phyloP scores from a whole-genome alignment of 1,140 invertebrate species.

The Eriosoma lanigerum region DNA sequence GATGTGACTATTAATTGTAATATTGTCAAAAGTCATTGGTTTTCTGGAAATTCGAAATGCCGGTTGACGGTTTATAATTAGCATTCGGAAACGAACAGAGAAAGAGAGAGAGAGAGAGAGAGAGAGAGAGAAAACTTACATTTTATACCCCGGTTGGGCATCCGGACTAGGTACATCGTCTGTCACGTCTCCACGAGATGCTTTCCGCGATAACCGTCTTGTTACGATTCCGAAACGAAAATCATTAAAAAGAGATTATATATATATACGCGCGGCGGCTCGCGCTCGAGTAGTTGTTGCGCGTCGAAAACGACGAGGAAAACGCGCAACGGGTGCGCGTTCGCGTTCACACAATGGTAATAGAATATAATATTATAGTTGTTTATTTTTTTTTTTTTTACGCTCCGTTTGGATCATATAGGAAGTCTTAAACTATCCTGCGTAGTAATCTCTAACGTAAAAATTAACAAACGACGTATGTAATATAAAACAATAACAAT shows the following conservation, averaged over 20 bases:
- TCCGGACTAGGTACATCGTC: too few relatives aligned
- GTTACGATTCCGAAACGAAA: neutral
- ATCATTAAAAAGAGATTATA: constrained; percentile 38
- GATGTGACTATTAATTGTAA: too few relatives aligned
- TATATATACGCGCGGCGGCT: neutral
- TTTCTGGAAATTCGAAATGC: too few relatives aligned
- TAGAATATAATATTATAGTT: constrained; percentile 20
- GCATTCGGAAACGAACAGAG: too few relatives aligned
- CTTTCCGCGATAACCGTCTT: constrained; percentile 1
- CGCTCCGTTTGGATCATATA: constrained; percentile 8
- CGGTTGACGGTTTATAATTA: too few relatives aligned
- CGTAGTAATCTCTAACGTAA: too few relatives aligned
- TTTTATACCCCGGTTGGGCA: too few relatives aligned
- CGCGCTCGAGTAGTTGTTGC: neutral
- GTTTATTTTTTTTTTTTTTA: constrained; percentile 9
- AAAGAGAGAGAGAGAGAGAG: too few relatives aligned
- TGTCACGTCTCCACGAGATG: neutral
- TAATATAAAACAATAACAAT: too few relatives aligned
- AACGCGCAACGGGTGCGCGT: neutral
- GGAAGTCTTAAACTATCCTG: neutral
- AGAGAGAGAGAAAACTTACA: too few relatives aligned
- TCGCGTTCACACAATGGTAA: neutral
- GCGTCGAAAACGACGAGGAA: neutral
- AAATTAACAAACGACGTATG: too few relatives aligned
- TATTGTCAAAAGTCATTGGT: too few relatives aligned